Percentiles rank a stretch among this genome's conserved stretches.
phyloP scores from a whole-genome alignment of 2,888 invertebrate genomes.

The Lobophora halterata region DNA sequence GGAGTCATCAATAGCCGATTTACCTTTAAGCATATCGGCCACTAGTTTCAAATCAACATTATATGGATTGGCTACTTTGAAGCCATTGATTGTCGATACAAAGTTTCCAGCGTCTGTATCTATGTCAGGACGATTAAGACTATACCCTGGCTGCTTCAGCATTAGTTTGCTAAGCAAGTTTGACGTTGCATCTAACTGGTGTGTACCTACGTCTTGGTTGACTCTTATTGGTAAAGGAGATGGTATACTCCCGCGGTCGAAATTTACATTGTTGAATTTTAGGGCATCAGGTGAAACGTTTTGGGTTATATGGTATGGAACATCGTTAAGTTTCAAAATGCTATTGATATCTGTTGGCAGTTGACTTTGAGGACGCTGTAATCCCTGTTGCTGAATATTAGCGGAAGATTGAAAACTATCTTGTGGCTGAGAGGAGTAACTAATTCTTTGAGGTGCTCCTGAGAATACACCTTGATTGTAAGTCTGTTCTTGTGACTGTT shows the following conservation, averaged over 20 bases:
- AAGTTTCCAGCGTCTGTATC: slow-evolving; percentile 48
- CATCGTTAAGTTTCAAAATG: slow-evolving; percentile 65
- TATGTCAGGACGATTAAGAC: slow-evolving; percentile 56
- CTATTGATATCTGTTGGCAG: slow-evolving; percentile 49
- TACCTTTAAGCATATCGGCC: slow-evolving; percentile 72
- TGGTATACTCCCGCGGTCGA: slow-evolving; percentile 56
- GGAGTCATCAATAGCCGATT: slow-evolving; percentile 56
- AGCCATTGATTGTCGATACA: slow-evolving; percentile 70
- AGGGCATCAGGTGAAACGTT: slow-evolving; percentile 49
- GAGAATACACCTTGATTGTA: slow-evolving; percentile 47
- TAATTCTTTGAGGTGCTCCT: slow-evolving; percentile 43
- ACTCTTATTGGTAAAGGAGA: slow-evolving; percentile 59
- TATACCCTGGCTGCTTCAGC: slow-evolving; percentile 51
- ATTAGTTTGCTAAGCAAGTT: slow-evolving; percentile 61
- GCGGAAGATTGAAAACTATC: slow-evolving; percentile 51
- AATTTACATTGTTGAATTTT: slow-evolving; percentile 54
- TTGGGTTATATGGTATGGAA: slow-evolving; percentile 64
- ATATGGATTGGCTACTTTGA: slow-evolving; percentile 75
- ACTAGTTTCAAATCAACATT: slow-evolving; percentile 74
- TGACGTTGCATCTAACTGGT: slow-evolving; percentile 64
- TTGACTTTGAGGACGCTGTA: slow-evolving; percentile 49
- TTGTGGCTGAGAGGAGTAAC: slow-evolving; percentile 46
- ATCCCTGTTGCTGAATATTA: slow-evolving; percentile 46
- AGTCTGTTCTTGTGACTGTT: slow-evolving; percentile 42
- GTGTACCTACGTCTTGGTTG: slow-evolving; percentile 71